Evolutionary conservation across 2,113 vertebrate genomes (phyloP).

Genomic region (Sylvilagus bachmani): DNA sequence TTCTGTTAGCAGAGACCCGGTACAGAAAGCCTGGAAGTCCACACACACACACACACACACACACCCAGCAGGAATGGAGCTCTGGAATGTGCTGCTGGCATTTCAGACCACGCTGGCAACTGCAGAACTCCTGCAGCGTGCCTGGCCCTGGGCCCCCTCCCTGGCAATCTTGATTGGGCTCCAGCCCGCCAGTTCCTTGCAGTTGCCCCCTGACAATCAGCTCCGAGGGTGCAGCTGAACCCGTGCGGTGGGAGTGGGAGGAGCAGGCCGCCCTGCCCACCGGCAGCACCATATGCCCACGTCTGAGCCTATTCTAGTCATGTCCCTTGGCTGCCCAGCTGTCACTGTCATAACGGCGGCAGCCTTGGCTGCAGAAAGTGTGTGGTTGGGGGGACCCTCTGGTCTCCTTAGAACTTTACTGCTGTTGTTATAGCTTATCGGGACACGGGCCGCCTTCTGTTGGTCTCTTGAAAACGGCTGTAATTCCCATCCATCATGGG

Average conservation of each 20-base stretch:
- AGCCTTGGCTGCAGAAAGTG: conserved; percentile 83
- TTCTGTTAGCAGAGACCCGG: rapidly evolving
- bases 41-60: no score
- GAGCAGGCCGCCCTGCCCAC: conserved; percentile 75
- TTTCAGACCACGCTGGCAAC: not conserved
- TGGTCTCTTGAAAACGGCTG: conserved; percentile 89
- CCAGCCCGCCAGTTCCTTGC: no score
- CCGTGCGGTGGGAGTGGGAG: not conserved
- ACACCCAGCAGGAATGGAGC: not conserved
- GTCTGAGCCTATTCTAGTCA: conserved; percentile 86
- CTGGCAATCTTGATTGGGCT: no score
- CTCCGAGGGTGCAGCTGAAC: not conserved
- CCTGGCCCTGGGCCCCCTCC: not conserved
- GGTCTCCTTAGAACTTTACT: conserved; percentile 91
- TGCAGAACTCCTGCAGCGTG: not conserved
- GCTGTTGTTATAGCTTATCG: conserved; percentile 90
- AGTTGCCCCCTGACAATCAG: not conserved
- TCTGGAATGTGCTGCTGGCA: not conserved
- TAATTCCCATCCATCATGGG: conserved; percentile 89
- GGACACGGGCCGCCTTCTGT: conserved; percentile 90
- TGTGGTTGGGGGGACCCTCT: conserved; percentile 85
- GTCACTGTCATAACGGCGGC: conserved; percentile 87
- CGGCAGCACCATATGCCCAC: conserved; percentile 86
- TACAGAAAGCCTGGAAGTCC: rapidly evolving
- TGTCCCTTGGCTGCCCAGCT: conserved; percentile 88